Base-by-base conservation (phyloP, 2,113 vertebrate species). In the Ammodytes marinus region DNA sequence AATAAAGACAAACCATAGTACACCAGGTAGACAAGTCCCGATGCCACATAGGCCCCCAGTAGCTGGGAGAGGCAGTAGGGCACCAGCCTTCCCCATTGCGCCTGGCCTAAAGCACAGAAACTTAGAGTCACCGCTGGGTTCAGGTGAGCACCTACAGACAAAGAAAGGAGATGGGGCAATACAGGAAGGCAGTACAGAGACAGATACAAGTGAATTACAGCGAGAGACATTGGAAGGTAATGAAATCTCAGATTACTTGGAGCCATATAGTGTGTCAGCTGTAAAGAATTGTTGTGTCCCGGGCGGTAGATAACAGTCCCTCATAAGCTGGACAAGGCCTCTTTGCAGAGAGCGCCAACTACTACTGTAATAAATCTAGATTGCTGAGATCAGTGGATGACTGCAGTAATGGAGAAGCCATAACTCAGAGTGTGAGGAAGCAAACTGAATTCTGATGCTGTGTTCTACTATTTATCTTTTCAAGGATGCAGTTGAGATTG, bases 61-160 rank as follows among this genome's bases (percentile, higher is more conserved):
- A 92, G 4, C 91, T 98, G 96, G 57, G 95, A 73, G 0, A 94
- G 43, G 19, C 6, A 40, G 12, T 96, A 98, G 8, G 97, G 85
- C 11, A 96, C 89, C 42, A 99, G 78, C 59, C 93, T 95, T 65
- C 68, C 73, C 97, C 97, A 97, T 1, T 94, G 91, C 3, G 95
- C 69, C 52, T 86, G 88, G 2, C 88, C 94, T 54, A 96, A 2
- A 57, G 96, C 82, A 81, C 96, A 97, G 92, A 97, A 92, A 84
- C 95, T 84, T 7, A 99, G 64, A 46, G 96, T 94, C 70, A 97
- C 96, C 0, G 97, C 96, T 0, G 97, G 98, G 79, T 99, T 99
- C 85, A 99, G 88, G 75, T 98, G 97, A 42, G 96, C 97, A 0
- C 97, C 97, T 98, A 10, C 4, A 35, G 35, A 75, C n/a, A 60